Base-by-base conservation (phyloP, 2,888 invertebrate genomes). In the Chesias legatella region DNA sequence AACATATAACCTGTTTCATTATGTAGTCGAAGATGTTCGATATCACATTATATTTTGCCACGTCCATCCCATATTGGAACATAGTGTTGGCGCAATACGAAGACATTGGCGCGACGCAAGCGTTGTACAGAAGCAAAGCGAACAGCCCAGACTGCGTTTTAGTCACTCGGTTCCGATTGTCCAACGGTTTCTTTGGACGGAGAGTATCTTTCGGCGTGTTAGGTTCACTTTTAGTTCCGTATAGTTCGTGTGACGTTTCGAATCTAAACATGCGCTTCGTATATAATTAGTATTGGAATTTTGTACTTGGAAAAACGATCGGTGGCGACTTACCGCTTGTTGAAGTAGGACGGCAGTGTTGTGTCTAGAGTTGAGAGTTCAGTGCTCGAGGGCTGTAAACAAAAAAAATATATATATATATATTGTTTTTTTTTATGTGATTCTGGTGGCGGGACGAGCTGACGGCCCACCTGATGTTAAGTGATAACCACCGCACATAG, bases 101-200 rank as follows among this genome's bases (percentile, higher is more conserved):
- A 0, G 86, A 85, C 74, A 86, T 79, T 0, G 88, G 85, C 0
- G 82, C 83, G 10, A 85, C 59, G 46, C 88, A 88, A 2, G 79
- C 72, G 32, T 86, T 80, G 56, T 86, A 88, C 29, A 86, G 43
- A 4, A 88, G 67, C n/a, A 88, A 48, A 1, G 79, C 81, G 24
- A 77, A 56, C 83, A 84, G 79, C 88, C 86, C 85, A 40, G 71
- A 77, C 43, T 75, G 79, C 1, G 76, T 69, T 20, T 53, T 60
- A 39, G 65, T 64, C 20, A 60, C 46, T 1, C 63, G 13, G 6
- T 58, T 52, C 27, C 58, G 53, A 9, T 65, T 58, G 1, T 51
- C 43, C 10, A 63, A 8, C 1, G 59, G 50, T 3, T 43, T 48
- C 24, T 43, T 34, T 1, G 43, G 30, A 5, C 52, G 53, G 8